Percentiles rank a stretch among this genome's conserved stretches.
Evolutionary conservation across 2,888 invertebrate genomes (phyloP).

Genomic region (Trachelus tabidus): DNA sequence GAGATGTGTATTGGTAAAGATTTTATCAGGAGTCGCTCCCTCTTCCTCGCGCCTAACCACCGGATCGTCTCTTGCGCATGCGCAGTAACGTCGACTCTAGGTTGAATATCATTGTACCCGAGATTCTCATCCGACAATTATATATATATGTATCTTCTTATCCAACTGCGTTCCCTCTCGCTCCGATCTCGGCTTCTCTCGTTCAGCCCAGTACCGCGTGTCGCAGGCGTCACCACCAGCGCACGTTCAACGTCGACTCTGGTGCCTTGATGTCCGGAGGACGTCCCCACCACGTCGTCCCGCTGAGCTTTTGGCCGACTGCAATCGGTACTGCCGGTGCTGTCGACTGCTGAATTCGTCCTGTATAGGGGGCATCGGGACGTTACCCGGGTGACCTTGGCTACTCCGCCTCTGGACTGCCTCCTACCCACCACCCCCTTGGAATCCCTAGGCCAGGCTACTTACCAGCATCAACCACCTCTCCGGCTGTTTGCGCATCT

Average conservation of each 20-base stretch:
- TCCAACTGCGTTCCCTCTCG: not conserved
- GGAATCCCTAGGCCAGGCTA: constrained; percentile 32
- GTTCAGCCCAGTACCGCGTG: not conserved
- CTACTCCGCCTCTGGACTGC: constrained; percentile 35
- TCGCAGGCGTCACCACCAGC: not conserved
- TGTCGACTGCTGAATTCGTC: constrained; percentile 53
- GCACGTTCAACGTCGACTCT: not conserved
- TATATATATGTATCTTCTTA: not conserved
- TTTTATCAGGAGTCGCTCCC: not conserved
- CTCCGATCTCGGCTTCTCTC: constrained; percentile 6
- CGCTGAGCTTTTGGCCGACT: constrained; percentile 39
- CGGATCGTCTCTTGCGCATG: not conserved
- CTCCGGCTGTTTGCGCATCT: constrained; percentile 59
- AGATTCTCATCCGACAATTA: not conserved
- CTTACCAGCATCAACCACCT: constrained; percentile 32
- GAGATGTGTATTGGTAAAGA: not conserved
- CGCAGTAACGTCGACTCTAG: not conserved
- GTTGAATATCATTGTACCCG: not conserved
- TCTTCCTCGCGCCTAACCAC: no score
- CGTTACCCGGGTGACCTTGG: constrained; percentile 66
- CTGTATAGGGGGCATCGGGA: constrained; percentile 66
- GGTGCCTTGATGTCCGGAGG: not conserved
- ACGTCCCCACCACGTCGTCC: not conserved
- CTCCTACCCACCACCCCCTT: not conserved
- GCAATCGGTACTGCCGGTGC: constrained; percentile 16